Evolutionary conservation across 1,140 invertebrate species (phyloP), one percentile per base, ranked within the genome.

Genomic region (Schlechtendalia chinensis): DNA sequence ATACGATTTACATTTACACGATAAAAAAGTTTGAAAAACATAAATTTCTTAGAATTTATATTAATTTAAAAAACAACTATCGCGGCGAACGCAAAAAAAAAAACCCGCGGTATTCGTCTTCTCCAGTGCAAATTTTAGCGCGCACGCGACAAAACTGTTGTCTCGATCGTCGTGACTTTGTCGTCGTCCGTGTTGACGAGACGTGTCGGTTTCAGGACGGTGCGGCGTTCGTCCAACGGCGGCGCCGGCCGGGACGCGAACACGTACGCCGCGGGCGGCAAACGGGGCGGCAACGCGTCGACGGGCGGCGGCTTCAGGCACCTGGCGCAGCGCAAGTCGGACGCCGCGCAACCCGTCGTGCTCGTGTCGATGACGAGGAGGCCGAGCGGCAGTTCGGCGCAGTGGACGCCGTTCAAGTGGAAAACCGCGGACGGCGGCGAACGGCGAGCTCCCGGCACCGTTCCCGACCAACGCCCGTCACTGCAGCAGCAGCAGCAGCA

Each of bases 371-470:
- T 72, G 58, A 61, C 59, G 32, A 45, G 81, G 59, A 69, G 81
- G 3, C 72, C 69, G 10, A 83, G 83, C 59, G 71, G n/a, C 63
- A 77, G 67, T 47, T 83, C 83, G 16, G 80, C 59, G 10, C 82
- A 83, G 45, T 83, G 82, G 82, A 82, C 82, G 47, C 82, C 81
- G 32, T 81, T 83, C 8, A 81, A 83, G 14, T 83, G 82, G 83
- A 83, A 82, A 63, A 79, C 83, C 11, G 71, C 82, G 24, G 22
- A 77, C 29, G 2, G 5, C 29, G 22, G 56, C 53, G 67, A 71
- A 71, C 67, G 50, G 4, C 47, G 22, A 24, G 69, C 47, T 53
- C 11, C 8, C 32, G 32, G 32, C 32, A 8, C 32, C 32, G 3
- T 39, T 39, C 32, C 47, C 24, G 4, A 50, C 12, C 47, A 12